Conservation (phyloP, 2,113 vertebrate species). For the Tragelaphus strepsiceros region DNA sequence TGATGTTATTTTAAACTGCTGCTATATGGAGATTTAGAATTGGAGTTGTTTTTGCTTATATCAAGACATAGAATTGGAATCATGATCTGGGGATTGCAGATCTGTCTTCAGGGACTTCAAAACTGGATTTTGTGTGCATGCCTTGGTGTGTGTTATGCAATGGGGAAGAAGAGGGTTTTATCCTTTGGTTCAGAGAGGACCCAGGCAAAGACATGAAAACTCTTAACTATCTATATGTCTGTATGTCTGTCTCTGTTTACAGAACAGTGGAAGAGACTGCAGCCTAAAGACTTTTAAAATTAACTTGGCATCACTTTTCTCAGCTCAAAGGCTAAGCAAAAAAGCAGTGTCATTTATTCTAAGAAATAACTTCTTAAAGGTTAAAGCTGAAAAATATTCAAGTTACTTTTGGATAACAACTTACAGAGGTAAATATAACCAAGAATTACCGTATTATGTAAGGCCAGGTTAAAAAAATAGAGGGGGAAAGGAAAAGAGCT, state of each 20-base stretch:
- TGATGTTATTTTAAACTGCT: conserved; percentile 54
- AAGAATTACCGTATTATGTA: conserved; percentile 59
- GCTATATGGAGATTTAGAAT: conserved; percentile 70
- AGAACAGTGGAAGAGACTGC: conserved; percentile 74
- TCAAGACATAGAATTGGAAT: conserved; percentile 65
- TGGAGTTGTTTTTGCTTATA: conserved; percentile 66
- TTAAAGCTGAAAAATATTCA: conserved; percentile 73
- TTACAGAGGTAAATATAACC: conserved; percentile 71
- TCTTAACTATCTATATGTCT: conserved; percentile 71
- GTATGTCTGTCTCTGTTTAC: conserved; percentile 69
- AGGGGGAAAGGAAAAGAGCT: conserved; percentile 7
- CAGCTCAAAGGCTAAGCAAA: conserved; percentile 66
- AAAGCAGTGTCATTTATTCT: conserved; percentile 66
- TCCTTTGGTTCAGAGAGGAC: conserved; percentile 73
- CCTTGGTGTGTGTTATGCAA: conserved; percentile 80
- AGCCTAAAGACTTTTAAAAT: conserved; percentile 77
- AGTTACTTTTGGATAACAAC: conserved; percentile 59
- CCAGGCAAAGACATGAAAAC: conserved; percentile 71
- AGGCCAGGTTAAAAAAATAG: conserved; percentile 37
- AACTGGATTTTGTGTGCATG: conserved; percentile 65
- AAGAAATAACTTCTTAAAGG: conserved; percentile 75
- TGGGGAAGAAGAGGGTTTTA: conserved; percentile 74
- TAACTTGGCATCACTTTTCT: conserved; percentile 72
- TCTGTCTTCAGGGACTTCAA: conserved; percentile 76
- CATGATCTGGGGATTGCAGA: conserved; percentile 72